Conservation (phyloP, 2,113 vertebrate genomes). For the Aythya baeri region DNA sequence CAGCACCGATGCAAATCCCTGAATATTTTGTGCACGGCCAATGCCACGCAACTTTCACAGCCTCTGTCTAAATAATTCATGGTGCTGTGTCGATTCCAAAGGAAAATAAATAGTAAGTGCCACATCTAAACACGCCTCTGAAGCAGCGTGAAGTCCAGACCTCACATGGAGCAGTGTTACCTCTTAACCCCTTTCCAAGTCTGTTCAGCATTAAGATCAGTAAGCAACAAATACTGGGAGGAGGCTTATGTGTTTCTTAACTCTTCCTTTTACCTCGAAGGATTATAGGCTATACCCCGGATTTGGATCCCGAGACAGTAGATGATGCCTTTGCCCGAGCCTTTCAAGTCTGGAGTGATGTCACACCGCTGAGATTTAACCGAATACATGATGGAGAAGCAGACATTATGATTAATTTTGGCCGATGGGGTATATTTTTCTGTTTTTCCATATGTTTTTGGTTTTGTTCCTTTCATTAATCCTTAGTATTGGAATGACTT, state of each 20-base stretch:
- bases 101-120: not conserved
- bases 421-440: slow-evolving; percentile 90
- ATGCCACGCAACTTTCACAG: not conserved
- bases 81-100: not conserved
- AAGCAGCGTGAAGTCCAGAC: not conserved
- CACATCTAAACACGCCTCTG: not conserved
- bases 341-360: slow-evolving; percentile 96
- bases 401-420: slow-evolving; percentile 99
- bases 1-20: not conserved
- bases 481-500: not conserved
- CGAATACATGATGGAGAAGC: slow-evolving; percentile 94
- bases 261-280: slow-evolving; percentile 68
- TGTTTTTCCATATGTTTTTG: not conserved
- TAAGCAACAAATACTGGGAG: not conserved
- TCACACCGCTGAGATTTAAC: slow-evolving; percentile 89
- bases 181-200: not conserved
- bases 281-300: slow-evolving; percentile 91
- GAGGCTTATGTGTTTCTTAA: not conserved
- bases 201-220: not conserved
- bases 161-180: not conserved
- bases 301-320: slow-evolving; percentile 93
- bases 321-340: slow-evolving; percentile 95
- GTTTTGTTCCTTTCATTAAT: slow-evolving; percentile 36
- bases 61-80: not conserved
- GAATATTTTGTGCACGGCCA: not conserved